phyloP scores from a whole-genome alignment of 2,113 vertebrate species.

The Chaetura pelagica region DNA sequence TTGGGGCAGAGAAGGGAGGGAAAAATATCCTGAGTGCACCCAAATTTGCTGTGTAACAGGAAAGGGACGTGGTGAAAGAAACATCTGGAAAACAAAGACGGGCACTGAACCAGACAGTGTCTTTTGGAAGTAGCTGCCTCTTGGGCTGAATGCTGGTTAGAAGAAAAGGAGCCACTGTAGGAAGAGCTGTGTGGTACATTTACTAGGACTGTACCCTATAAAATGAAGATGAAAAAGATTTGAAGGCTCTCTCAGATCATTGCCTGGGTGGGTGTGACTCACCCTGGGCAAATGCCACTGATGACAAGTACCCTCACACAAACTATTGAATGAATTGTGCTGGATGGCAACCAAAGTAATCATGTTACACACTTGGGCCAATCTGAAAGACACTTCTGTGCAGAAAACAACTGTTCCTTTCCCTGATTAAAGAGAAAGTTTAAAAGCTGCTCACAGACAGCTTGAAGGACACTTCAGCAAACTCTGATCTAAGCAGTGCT shows the following conservation, averaged over 20 bases:
- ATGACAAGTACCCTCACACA: conserved; percentile 32
- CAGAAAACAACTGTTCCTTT: conserved; percentile 31
- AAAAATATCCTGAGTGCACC: not conserved
- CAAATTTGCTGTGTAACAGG: not conserved
- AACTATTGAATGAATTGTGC: conserved; percentile 40
- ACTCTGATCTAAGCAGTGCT: not conserved
- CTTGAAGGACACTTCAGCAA: not conserved
- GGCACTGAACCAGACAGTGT: not conserved
- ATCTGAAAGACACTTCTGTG: conserved; percentile 34
- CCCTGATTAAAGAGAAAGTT: not conserved
- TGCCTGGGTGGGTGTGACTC: conserved; percentile 1
- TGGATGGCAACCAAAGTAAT: conserved; percentile 39
- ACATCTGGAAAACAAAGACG: not conserved
- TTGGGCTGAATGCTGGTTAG: not conserved
- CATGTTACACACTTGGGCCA: not conserved
- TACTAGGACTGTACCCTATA: not conserved
- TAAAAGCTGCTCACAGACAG: conserved; percentile 1
- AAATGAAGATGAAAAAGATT: conserved; percentile 31
- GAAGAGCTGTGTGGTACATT: not conserved
- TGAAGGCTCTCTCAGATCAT: not conserved
- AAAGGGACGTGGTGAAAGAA: not conserved
- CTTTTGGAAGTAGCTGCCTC: not conserved
- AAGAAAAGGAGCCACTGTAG: not conserved
- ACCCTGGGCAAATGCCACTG: conserved; percentile 11
- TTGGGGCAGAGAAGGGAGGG: not conserved